phyloP scores from a whole-genome alignment of 2,888 invertebrate species.

The Hypena proboscidalis region DNA sequence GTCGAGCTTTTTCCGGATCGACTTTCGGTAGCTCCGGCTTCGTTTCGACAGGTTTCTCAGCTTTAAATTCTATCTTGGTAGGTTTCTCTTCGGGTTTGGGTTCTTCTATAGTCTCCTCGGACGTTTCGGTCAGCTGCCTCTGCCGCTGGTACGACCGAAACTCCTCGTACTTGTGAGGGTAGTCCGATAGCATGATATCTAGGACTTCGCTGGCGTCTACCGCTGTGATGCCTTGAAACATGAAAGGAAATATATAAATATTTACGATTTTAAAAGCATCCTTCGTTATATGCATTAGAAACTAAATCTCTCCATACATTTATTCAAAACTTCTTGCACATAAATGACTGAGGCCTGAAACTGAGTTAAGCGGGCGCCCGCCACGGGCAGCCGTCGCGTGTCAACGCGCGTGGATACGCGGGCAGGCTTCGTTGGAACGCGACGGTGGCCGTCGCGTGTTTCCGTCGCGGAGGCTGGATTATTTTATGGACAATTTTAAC shows the following conservation, averaged over 20 bases:
- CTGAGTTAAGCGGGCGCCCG: too few species aligned
- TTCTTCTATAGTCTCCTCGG: conserved; percentile 44
- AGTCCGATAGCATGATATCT: conserved; percentile 98
- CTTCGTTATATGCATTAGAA: too few species aligned
- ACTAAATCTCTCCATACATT: too few species aligned
- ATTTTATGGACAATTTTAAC: too few species aligned
- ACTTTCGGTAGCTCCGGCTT: conserved; percentile 71
- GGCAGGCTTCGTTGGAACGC: too few species aligned
- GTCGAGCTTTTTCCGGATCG: conserved; percentile 74
- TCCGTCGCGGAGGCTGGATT: too few species aligned
- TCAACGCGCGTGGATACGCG: too few species aligned
- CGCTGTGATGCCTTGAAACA: conserved; percentile 95
- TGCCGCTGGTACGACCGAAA: conserved; percentile 89
- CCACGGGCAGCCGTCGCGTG: too few species aligned
- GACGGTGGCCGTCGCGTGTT: too few species aligned
- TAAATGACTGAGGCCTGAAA: too few species aligned
- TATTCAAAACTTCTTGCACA: too few species aligned
- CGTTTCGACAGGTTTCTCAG: conserved; percentile 54
- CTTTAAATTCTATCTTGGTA: conserved; percentile 61
- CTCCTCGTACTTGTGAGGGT: conserved; percentile 97
- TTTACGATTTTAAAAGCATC: too few species aligned
- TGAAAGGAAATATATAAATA: neutral
- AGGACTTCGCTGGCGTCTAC: conserved; percentile 96
- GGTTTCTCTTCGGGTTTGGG: conserved; percentile 56
- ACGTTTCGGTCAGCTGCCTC: conserved; percentile 68